Base-by-base conservation (phyloP, 2,888 invertebrate genomes). In the Phymatocera aterrima region DNA sequence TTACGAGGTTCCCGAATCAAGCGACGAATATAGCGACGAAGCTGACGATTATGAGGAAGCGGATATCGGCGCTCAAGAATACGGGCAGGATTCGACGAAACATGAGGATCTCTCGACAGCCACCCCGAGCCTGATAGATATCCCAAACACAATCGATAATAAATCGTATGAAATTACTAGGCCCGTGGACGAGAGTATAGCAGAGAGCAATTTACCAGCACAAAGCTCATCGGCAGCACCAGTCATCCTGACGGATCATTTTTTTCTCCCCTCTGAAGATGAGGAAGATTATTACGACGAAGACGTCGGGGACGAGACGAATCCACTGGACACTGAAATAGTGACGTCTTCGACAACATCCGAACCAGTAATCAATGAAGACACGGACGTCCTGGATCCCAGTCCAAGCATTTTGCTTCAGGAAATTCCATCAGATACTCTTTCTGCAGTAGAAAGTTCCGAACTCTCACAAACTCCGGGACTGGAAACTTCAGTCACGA, bases 181-280 rank as follows among this genome's bases (percentile, higher is more conserved):
- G 21, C 64, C 37, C 5, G 2, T 78, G 1, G 64, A 80, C 1
- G 81, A 84, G 37, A 72, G 34, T 31, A 51, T 10, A 8, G 31
- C 72, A 10, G 46, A 68, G 28, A 46, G 46, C 28, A 43, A 28
- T 34, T 10, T 18, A 43, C 21, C 21, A 12, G 24, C 43, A 15
- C n/a, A n/a, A 37, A 68, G 46, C 37, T 3, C 21, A 34, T n/a
- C 37, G 18, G 34, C 31, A 12, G 12, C 81, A 24, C 89, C 90
- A 0, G 82, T 90, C 3, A 90, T 90, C 40, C 90, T 90, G 43
- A 90, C 90, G 0, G 90, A 90, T 77, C 88, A 90, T 48, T 90
- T 90, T 81, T 90, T 90, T 80, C 86, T 88, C 10, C 90, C 90
- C 0, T 79, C 83, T 8, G 79, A 81, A 0, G 81, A 78, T 1